Base-by-base conservation (phyloP, 2,113 vertebrate species). In the Nycticryphes semicollaris region DNA sequence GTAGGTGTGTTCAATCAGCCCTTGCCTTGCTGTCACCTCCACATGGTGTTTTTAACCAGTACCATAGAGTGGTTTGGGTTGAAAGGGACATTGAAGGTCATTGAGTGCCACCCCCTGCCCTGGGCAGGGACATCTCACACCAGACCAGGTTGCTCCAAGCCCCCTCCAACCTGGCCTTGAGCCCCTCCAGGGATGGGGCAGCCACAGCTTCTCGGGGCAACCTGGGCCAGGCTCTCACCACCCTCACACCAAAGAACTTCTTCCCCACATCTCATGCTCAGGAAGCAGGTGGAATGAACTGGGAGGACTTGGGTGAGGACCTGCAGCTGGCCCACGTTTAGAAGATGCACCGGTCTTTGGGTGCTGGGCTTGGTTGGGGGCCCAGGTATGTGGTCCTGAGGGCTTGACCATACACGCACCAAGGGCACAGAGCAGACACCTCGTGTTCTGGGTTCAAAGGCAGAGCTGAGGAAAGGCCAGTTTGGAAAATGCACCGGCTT, bases 281-380 rank as follows among this genome's bases (percentile, higher is more conserved):
- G 60, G 60, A 6, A 8, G 6, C 12, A 2, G 11, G 25, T 12
- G 37, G 60, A 25, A 39, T 16, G 80, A 67, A 54, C 31, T 28
- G 35, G 11, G 39, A 54, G 23, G 43, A 33, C 19, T 22, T 9
- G 45, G 23, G 16, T 31, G 63, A 68, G 39, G 59, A 79, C 8
- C 28, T 28, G 28, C 16, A 18, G 14, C 45, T 48, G 37, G 21
- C 16, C 75, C 47, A 6, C 1, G 10, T 35, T 25, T 73, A 11
- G 7, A 39, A 2, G 28, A 23, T 2, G 47, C 39, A 10, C 9
- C 30, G 13, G 20, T 41, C 0, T 1, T 3, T 10, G n/a, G 25
- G 48, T 5, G 21, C 50, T 27, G 14, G 43, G 17, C 21, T 62
- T 30, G 54, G 9, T 20, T 1, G 7, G n/a, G n/a, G 39, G 66